phyloP scores from a whole-genome alignment of 2,113 vertebrate genomes.

The Micromys minutus region DNA sequence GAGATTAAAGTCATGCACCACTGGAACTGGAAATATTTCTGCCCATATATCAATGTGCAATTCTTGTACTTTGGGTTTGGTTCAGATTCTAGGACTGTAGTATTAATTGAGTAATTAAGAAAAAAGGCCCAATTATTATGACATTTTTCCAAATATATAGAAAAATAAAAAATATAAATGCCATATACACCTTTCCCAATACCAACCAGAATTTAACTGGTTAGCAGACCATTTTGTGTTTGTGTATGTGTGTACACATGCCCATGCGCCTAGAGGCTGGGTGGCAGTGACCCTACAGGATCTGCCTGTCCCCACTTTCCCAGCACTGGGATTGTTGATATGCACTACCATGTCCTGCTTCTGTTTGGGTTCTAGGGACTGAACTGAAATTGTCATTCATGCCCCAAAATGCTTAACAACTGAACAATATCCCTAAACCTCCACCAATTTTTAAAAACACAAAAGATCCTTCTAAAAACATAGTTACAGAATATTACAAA shows the following conservation, averaged over 20 bases:
- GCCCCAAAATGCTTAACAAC: neutral
- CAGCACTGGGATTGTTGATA: too few species aligned
- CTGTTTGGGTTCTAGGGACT: too few species aligned
- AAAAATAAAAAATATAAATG: conserved; percentile 13
- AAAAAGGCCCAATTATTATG: conserved; percentile 16
- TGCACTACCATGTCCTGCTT: neutral
- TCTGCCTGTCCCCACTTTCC: too few species aligned
- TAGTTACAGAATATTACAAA: conserved; percentile 13
- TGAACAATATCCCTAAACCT: too few species aligned
- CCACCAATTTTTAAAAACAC: neutral
- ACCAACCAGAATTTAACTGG: conserved; percentile 49
- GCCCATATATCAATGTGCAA: conserved; percentile 4
- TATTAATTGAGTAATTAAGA: neutral
- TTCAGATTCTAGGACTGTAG: neutral
- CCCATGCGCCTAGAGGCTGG: neutral
- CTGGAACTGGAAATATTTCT: neutral
- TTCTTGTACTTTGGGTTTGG: conserved; percentile 35
- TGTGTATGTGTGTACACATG: neutral
- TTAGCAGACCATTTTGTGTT: neutral
- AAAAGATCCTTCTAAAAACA: neutral
- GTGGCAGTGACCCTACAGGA: neutral
- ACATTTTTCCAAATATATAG: conserved; percentile 15
- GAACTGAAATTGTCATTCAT: neutral
- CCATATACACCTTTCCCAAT: neutral
- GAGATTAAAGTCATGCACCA: neutral